These are phyloP conservation scores for Erythrolamprus reginae DNA, from an alignment of 2,113 vertebrate genomes.

Conservation along the genomic window DNA sequence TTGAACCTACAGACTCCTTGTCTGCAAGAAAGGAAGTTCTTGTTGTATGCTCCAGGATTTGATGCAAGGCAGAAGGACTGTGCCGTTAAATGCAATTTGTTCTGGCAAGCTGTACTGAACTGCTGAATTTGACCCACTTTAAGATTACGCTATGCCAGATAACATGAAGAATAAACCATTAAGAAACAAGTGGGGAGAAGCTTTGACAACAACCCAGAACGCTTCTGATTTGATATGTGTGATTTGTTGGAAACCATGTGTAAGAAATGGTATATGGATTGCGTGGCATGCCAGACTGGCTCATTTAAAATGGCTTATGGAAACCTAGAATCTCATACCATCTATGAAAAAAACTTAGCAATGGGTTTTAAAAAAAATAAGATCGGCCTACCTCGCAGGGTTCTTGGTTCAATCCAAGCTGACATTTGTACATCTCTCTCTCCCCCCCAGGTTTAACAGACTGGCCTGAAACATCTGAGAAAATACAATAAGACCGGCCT, in stretches of 20 bases:
- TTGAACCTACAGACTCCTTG: slow-evolving; percentile 46
- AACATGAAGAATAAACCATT: slow-evolving; percentile 16
- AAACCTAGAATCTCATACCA: slow-evolving; percentile 61
- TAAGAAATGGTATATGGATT: slow-evolving; percentile 26
- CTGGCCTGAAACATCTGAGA: too few relatives aligned
- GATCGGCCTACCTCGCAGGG: too few relatives aligned
- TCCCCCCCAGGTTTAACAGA: too few relatives aligned
- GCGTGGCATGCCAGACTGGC: slow-evolving; percentile 41
- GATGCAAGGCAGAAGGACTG: slow-evolving; percentile 45
- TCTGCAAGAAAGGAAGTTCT: slow-evolving; percentile 46
- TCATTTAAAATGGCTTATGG: slow-evolving; percentile 41
- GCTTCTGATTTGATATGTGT: slow-evolving; percentile 13
- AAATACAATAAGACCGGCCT: too few relatives aligned
- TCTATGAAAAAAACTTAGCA: slow-evolving; percentile 47
- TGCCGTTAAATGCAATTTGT: slow-evolving; percentile 51
- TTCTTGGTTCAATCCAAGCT: too few relatives aligned
- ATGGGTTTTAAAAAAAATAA: too few relatives aligned
- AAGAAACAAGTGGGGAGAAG: slow-evolving; percentile 22
- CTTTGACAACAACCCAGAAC: slow-evolving; percentile 21
- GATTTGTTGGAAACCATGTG: slow-evolving; percentile 30
- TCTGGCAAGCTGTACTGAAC: slow-evolving; percentile 44
- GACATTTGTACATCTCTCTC: too few relatives aligned
- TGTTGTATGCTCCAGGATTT: slow-evolving; percentile 37
- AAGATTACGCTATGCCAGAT: slow-evolving; percentile 48
- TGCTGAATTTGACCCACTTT: slow-evolving; percentile 46